phyloP scores from a whole-genome alignment of 2,113 vertebrate genomes.

The Glaucidium brasilianum region DNA sequence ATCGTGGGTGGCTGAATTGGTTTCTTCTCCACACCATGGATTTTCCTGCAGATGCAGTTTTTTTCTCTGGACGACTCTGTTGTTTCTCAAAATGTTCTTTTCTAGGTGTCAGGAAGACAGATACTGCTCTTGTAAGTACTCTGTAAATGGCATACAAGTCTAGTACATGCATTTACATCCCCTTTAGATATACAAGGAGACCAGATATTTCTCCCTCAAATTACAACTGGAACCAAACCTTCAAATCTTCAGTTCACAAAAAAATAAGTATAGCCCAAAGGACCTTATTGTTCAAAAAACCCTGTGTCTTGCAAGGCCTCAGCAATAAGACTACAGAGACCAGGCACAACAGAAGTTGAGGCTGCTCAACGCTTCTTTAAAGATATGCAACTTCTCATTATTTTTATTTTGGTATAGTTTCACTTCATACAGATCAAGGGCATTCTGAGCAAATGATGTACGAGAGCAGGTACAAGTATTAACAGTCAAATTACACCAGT shows the following conservation, averaged over 20 bases:
- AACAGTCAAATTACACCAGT: neutral
- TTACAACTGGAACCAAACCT: neutral
- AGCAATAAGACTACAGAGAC: neutral
- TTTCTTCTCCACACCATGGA: neutral
- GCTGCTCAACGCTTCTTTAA: neutral
- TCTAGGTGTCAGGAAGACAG: conserved; percentile 56
- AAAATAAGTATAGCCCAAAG: neutral
- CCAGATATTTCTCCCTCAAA: neutral
- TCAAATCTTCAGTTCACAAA: neutral
- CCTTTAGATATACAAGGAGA: neutral
- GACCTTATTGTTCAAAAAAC: neutral
- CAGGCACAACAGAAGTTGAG: neutral
- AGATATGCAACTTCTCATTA: neutral
- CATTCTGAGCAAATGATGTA: neutral
- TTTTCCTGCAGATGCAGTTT: conserved; percentile 17
- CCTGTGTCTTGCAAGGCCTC: neutral
- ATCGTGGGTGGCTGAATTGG: neutral
- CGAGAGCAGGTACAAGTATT: neutral
- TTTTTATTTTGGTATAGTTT: neutral
- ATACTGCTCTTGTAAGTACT: neutral
- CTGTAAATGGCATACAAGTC: neutral
- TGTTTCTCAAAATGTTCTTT: conserved; percentile 55
- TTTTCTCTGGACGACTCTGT: conserved; percentile 32
- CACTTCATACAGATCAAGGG: neutral
- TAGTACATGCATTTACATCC: neutral